phyloP scores from a whole-genome alignment of 2,113 vertebrate species.

The Steatornis caripensis region DNA sequence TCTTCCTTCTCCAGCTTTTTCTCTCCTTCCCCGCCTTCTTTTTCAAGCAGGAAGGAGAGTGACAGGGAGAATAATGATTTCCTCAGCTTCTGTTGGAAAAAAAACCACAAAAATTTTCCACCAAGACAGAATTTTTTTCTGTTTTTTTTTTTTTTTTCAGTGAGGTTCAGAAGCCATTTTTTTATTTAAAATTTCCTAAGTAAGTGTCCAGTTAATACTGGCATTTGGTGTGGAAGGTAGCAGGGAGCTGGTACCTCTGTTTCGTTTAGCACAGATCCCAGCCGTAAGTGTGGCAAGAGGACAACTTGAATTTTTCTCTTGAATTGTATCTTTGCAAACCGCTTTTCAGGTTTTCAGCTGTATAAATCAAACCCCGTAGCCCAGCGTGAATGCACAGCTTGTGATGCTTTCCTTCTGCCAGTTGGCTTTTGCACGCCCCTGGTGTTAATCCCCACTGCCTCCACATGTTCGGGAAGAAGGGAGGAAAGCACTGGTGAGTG shows the following conservation, averaged over 20 bases:
- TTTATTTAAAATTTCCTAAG: neutral
- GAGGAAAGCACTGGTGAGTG: neutral
- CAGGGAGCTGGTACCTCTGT: neutral
- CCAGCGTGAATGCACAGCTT: neutral
- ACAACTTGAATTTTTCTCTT: neutral
- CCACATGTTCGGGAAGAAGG: neutral
- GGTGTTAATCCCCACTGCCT: neutral
- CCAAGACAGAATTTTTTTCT: neutral
- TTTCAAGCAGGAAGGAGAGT: slow-evolving; percentile 16
- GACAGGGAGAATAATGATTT: slow-evolving; percentile 38
- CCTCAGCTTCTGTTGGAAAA: slow-evolving; percentile 23
- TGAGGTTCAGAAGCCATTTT: neutral
- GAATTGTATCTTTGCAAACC: neutral
- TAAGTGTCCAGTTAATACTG: neutral
- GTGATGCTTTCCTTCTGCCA: neutral
- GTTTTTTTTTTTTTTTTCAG: neutral
- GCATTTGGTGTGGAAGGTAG: neutral
- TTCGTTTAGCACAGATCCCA: neutral
- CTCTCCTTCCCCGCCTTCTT: neutral
- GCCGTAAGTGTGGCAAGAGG: neutral
- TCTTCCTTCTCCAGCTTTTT: neutral
- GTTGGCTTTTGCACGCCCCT: neutral
- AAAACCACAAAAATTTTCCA: neutral
- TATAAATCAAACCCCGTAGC: neutral
- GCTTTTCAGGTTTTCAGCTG: neutral